Evolutionary conservation across 2,888 invertebrate genomes (phyloP), one percentile per base, ranked within the genome.

Genomic region (Harpalus rubripes): DNA sequence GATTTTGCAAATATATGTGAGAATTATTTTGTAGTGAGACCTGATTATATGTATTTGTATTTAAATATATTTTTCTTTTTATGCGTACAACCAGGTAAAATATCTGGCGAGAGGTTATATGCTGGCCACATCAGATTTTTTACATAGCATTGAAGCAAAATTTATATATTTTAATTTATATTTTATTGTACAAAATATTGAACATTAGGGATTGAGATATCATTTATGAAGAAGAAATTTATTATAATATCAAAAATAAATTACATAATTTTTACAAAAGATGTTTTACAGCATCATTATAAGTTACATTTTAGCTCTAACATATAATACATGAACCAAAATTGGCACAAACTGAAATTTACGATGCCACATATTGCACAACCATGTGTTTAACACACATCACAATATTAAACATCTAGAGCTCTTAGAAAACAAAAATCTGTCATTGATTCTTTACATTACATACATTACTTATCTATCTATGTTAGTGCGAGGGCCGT

Each of bases 181-280:
- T n/a, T n/a, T n/a, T n/a, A n/a, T n/a, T n/a, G n/a, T n/a, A n/a
- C n/a, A n/a, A n/a, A n/a, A n/a, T n/a, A n/a, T n/a, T n/a, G n/a
- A n/a, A n/a, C n/a, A n/a, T n/a, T n/a, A n/a, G n/a, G n/a, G n/a
- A n/a, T n/a, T n/a, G n/a, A n/a, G n/a, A 32, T 22, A 32, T 32
- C 5, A 32, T 59, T 63, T 63, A 63, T 26, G 63, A 80, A 61
- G 61, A 63, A 63, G 52, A 52, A 84, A 84, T 84, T 84, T 84
- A 84, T 84, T 84, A 84, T 63, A 63, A 63, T 81, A 84, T 84
- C 84, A 84, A 84, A 84, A 84, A 84, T 84, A 84, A 84, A 84
- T 84, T 84, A 84, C 84, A 84, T 65, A 78, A 84, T 84, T 84
- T 83, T 83, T 83, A 83, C 83, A 83, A 76, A 26, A 78, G 78